Evolutionary conservation across 2,888 invertebrate species (phyloP), one percentile per base, ranked within the genome.

Genomic region (Temnothorax ravouxi): DNA sequence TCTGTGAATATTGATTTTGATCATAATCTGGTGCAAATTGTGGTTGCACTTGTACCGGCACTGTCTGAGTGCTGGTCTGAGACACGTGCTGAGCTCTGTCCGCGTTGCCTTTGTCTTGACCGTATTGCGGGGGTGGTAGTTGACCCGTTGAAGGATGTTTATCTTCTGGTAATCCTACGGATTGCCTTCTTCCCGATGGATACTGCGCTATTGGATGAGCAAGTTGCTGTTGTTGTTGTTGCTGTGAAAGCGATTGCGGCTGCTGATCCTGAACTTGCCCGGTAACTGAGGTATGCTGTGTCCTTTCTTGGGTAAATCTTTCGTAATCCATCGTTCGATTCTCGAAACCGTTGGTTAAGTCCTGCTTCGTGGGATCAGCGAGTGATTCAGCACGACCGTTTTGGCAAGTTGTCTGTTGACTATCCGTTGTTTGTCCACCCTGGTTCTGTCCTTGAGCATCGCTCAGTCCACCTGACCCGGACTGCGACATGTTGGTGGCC

Each of bases 401-500:
- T 66, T 91, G 92, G 71, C 92, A 92, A 29, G 89, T 89, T 77
- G 90, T 92, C 25, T 90, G 89, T 15, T 91, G 91, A 25, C 87
- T 91, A n/a, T 92, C 90, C 83, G 89, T 90, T 71, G 89, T 88
- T 52, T 92, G 91, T 3, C 90, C 91, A 50, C 85, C 89, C 56
- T 92, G 92, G n/a, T 85, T 90, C 72, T 93, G 92, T 74, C 83
- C 86, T 50, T 89, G 90, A 56, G 87, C 87, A 50, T 91, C 91
- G 80, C 90, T 92, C 74, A 91, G 86, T 21, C 93, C 93, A 21
- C 91, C 91, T 29, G 93, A 92, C 29, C 92, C 92, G 11, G 93
- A 93, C 76, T 94, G 94, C 82, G 94, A 94, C 94, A 95, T 95
- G 74, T 67, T 89, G 91, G 93, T 91, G 94, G 94, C 94, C 88